Conservation (phyloP, 2,797 vertebrate species). For the Synaphobranchus kaupii region DNA sequence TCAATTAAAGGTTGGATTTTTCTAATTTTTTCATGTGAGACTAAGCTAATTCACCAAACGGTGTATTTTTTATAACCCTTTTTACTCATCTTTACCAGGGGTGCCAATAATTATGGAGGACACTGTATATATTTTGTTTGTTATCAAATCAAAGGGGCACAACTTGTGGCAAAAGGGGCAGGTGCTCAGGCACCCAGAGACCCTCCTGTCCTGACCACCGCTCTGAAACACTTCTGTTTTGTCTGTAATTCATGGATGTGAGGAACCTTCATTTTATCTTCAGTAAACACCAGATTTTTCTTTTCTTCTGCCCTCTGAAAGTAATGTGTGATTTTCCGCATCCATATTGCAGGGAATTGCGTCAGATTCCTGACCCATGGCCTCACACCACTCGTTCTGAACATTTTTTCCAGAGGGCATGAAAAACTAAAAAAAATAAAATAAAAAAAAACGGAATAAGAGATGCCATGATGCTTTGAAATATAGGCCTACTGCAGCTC, state of each 20-base stretch:
- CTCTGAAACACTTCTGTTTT: neutral
- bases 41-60: too few species aligned
- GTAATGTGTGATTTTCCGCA: neutral
- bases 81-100: too few species aligned
- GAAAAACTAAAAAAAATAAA: neutral
- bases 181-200: too few species aligned
- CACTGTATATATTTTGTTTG: too few species aligned
- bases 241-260: neutral
- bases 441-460: neutral
- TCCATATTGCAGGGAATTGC: slow-evolving; percentile 16
- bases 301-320: neutral
- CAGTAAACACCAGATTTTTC: neutral
- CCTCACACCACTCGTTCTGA: neutral
- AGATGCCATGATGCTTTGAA: neutral
- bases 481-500: neutral
- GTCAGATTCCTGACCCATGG: slow-evolving; percentile 16
- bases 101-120: too few species aligned
- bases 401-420: slow-evolving; percentile 20
- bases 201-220: too few species aligned
- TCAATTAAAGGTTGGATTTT: too few species aligned
- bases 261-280: neutral
- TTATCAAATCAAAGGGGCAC: too few species aligned
- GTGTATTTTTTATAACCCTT: too few species aligned
- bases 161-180: too few species aligned
- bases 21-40: too few species aligned